These are phyloP conservation scores for Heterohyrax brucei DNA, from an alignment of 2,797 vertebrate genomes.

Conservation along the genomic window DNA sequence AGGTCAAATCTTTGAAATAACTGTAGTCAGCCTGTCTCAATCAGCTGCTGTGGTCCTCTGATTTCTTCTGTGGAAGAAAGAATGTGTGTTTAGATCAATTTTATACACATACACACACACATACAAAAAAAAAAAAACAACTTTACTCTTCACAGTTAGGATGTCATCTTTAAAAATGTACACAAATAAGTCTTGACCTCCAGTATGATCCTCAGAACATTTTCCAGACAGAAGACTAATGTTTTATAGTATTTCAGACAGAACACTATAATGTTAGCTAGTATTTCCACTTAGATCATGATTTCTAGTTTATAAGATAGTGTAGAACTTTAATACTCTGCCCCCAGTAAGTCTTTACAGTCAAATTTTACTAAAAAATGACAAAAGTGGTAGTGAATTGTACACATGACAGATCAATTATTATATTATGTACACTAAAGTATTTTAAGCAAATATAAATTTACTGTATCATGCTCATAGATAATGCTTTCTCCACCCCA, in stretches of 20 bases:
- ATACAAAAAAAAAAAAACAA: neutral
- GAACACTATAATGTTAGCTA: neutral
- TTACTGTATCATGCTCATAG: neutral
- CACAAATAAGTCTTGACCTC: neutral
- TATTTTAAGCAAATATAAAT: neutral
- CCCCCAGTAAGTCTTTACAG: neutral
- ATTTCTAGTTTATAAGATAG: neutral
- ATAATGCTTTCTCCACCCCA: neutral
- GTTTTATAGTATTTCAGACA: neutral
- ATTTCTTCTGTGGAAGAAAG: neutral
- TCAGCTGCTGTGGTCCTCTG: neutral
- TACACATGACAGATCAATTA: neutral
- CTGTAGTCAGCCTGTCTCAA: neutral
- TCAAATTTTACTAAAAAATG: neutral
- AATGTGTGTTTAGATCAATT: neutral
- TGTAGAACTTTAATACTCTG: neutral
- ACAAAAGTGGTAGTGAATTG: neutral
- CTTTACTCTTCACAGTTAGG: neutral
- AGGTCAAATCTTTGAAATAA: slow-evolving; percentile 75
- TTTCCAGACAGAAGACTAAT: neutral
- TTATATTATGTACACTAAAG: neutral
- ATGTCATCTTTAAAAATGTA: neutral
- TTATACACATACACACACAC: neutral
- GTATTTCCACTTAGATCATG: neutral
- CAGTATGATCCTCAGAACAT: neutral